These are phyloP conservation scores for Helicoverpa armigera DNA, from an alignment of 1,140 invertebrate genomes.

Conservation along the genomic window DNA sequence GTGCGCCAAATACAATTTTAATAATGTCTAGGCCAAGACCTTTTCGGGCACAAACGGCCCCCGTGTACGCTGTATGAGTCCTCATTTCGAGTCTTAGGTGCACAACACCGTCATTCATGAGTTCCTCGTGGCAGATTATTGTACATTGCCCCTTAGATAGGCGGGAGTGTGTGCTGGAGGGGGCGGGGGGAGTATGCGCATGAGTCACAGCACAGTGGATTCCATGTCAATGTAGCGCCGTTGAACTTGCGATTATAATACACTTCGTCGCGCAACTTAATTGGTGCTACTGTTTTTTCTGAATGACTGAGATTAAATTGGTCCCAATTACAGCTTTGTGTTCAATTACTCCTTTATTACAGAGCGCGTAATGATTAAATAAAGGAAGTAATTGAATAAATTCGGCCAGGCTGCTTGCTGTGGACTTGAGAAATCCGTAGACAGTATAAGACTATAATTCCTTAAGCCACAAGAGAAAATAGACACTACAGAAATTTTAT, in stretches of 20 bases:
- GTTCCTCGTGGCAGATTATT: slow-evolving; percentile 42
- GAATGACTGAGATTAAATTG: slow-evolving; percentile 55
- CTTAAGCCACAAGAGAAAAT: slow-evolving; percentile 14
- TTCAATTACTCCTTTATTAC: slow-evolving; percentile 47
- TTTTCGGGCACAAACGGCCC: slow-evolving; percentile 23
- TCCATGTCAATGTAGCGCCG: slow-evolving; percentile 69
- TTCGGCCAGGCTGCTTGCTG: background rate
- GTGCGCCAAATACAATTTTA: slow-evolving; percentile 32
- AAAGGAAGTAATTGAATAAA: slow-evolving; percentile 9
- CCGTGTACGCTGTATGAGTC: slow-evolving; percentile 10
- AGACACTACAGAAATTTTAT: slow-evolving; percentile 11
- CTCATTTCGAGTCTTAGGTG: background rate
- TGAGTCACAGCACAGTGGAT: slow-evolving; percentile 65
- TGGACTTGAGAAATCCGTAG: background rate
- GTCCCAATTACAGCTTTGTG: slow-evolving; percentile 55
- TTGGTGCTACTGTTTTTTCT: slow-evolving; percentile 58
- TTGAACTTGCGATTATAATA: slow-evolving; percentile 68
- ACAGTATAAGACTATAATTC: slow-evolving; percentile 6
- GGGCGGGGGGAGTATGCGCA: slow-evolving; percentile 27
- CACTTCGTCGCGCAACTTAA: slow-evolving; percentile 65
- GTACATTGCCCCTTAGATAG: slow-evolving; percentile 40
- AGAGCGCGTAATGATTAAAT: slow-evolving; percentile 5
- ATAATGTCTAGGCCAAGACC: slow-evolving; percentile 41
- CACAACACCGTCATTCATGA: slow-evolving; percentile 36
- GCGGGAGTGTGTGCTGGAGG: slow-evolving; percentile 19